Percentiles rank a stretch among this genome's conserved stretches.
Conservation (phyloP, 2,797 vertebrate genomes). For the Acomys russatus region DNA sequence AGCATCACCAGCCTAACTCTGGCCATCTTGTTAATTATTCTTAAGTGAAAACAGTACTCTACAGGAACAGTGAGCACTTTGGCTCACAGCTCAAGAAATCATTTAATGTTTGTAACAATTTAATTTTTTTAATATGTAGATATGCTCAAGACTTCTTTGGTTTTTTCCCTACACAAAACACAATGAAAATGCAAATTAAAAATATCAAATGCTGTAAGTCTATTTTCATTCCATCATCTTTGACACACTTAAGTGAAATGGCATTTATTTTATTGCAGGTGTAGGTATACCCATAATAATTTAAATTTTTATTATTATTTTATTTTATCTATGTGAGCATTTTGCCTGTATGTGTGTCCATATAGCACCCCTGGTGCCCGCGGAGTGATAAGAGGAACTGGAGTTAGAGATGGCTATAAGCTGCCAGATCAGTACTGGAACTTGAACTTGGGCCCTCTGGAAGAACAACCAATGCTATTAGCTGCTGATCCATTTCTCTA, state of each 20-base stretch:
- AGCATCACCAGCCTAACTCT: not conserved
- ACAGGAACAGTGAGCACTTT: not conserved
- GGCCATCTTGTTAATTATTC: not conserved
- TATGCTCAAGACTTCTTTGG: not conserved
- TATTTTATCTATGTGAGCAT: not conserved
- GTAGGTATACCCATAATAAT: not conserved
- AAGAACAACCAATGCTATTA: not conserved
- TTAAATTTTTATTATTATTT: not conserved
- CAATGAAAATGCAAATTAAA: not conserved
- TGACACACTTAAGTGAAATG: slow-evolving; percentile 38
- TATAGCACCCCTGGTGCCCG: not conserved
- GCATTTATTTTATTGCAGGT: not conserved
- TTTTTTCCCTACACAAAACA: not conserved
- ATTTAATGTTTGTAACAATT: not conserved
- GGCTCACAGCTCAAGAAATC: not conserved
- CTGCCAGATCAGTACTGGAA: not conserved
- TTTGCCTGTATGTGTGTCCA: not conserved
- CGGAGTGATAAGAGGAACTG: not conserved
- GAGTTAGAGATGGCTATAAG: not conserved
- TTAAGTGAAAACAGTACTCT: not conserved
- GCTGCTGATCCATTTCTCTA: not conserved
- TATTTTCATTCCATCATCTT: not conserved
- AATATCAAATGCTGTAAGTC: not conserved
- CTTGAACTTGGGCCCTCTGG: not conserved
- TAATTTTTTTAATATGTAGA: not conserved